These are phyloP conservation scores for Xiphydria camelus DNA, from an alignment of 2,888 invertebrate species.

Conservation along the genomic window DNA sequence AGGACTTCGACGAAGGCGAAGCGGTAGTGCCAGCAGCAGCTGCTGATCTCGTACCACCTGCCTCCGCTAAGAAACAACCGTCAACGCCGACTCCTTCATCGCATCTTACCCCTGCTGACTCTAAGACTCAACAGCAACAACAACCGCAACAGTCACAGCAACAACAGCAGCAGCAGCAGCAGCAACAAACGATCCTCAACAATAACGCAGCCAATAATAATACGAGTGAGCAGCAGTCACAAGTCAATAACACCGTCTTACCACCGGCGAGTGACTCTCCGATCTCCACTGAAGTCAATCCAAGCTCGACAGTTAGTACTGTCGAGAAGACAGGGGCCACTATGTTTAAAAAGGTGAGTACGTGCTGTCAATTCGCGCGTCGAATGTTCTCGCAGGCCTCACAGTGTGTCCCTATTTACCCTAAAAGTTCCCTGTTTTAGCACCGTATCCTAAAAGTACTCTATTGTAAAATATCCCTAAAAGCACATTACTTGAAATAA, in stretches of 20 bases:
- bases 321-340: slow-evolving; percentile 59
- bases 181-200: slow-evolving; percentile 45
- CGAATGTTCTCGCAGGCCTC: too few relatives aligned
- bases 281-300: slow-evolving; percentile 42
- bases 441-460: too few relatives aligned
- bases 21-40: slow-evolving; percentile 61
- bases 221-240: slow-evolving; percentile 50
- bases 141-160: slow-evolving; percentile 35
- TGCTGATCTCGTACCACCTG: slow-evolving; percentile 53
- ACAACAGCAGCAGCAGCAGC: slow-evolving; percentile 39
- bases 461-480: too few relatives aligned
- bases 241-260: slow-evolving; percentile 47
- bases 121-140: slow-evolving; percentile 51
- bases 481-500: too few relatives aligned
- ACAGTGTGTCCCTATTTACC: too few relatives aligned
- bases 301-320: slow-evolving; percentile 43
- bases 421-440: too few relatives aligned
- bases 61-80: slow-evolving; percentile 51
- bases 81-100: slow-evolving; percentile 44
- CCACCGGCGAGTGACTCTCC: slow-evolving; percentile 47
- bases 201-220: slow-evolving; percentile 59
- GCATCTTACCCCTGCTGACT: slow-evolving; percentile 42
- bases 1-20: slow-evolving; percentile 84
- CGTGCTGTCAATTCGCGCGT: too few relatives aligned
- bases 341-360: slow-evolving; percentile 61